Evolutionary conservation across 2,888 invertebrate genomes (phyloP).

Genomic region (Loripinus fragilis): DNA sequence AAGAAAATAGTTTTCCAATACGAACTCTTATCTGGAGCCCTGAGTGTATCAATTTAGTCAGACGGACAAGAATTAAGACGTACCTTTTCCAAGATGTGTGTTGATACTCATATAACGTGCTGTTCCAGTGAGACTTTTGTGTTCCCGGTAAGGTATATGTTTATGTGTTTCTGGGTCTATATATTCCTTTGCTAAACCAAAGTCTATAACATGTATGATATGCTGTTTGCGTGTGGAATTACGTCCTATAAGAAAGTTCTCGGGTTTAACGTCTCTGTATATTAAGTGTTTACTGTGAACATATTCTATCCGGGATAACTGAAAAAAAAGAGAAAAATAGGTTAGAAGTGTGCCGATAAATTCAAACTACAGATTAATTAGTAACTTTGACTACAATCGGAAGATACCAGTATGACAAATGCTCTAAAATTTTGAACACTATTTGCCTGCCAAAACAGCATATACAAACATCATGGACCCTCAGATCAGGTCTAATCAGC

Average conservation of each 20-base stretch:
- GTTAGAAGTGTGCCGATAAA: too few relatives aligned
- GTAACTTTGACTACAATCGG: too few relatives aligned
- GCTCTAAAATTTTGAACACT: too few relatives aligned
- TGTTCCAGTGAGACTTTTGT: constrained; percentile 99
- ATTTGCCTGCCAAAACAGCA: too few relatives aligned
- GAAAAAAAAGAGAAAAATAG: constrained; percentile 83
- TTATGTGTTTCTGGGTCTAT: constrained; percentile 97
- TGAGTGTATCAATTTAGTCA: too few relatives aligned
- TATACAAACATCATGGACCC: too few relatives aligned
- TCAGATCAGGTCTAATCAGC: too few relatives aligned
- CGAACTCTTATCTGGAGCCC: too few relatives aligned
- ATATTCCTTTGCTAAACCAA: constrained; percentile 99
- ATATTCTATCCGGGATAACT: constrained; percentile 99
- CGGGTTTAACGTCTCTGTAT: constrained; percentile 99
- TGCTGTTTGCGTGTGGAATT: constrained; percentile 98
- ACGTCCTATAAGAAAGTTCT: constrained; percentile 99
- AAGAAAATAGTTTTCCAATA: too few relatives aligned
- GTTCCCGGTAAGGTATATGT: constrained; percentile 99
- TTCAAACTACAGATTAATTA: too few relatives aligned
- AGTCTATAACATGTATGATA: constrained; percentile 99
- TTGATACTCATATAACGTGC: constrained; percentile 99
- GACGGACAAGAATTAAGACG: too few relatives aligned
- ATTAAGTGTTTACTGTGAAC: constrained; percentile 99
- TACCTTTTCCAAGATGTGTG: constrained; percentile 99
- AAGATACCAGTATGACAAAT: too few relatives aligned